These are phyloP conservation scores for Fistularia commersonii DNA, from an alignment of 2,797 vertebrate genomes.

Conservation along the genomic window DNA sequence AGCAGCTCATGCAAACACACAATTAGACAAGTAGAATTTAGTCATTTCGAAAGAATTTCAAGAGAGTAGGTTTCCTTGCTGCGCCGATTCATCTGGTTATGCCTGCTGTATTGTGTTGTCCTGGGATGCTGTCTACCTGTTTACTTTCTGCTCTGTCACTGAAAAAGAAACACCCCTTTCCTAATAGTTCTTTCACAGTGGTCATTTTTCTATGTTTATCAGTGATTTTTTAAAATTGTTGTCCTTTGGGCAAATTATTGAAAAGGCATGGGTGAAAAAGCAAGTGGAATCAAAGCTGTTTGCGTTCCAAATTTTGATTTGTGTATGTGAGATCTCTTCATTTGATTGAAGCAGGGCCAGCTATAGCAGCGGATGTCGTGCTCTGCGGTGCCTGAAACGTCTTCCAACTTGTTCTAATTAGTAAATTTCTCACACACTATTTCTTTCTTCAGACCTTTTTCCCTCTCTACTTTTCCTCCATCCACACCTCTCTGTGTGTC, in stretches of 20 bases:
- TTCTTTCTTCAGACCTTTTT: constrained; percentile 29
- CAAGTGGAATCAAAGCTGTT: constrained; percentile 23
- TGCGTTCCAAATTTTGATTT: constrained; percentile 10
- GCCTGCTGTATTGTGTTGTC: constrained; percentile 39
- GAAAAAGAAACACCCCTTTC: constrained; percentile 51
- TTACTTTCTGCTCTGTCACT: constrained; percentile 43
- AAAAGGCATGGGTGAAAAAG: constrained; percentile 9
- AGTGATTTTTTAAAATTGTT: neutral
- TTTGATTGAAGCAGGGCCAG: constrained; percentile 1
- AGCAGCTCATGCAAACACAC: too few species aligned
- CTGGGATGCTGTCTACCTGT: constrained; percentile 42
- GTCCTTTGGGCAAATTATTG: too few species aligned
- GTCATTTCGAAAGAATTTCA: too few species aligned
- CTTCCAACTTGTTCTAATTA: constrained; percentile 22
- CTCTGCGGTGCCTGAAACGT: constrained; percentile 6
- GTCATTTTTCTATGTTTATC: constrained; percentile 1
- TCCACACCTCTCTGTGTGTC: constrained; percentile 39
- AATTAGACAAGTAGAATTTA: too few species aligned
- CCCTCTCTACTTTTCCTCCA: constrained; percentile 24
- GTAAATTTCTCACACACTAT: constrained; percentile 16
- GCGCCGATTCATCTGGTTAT: constrained; percentile 29
- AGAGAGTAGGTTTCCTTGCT: neutral
- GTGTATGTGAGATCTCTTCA: constrained; percentile 2
- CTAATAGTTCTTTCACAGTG: constrained; percentile 18
- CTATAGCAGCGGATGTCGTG: constrained; percentile 22